phyloP scores from a whole-genome alignment of 2,888 invertebrate genomes.

The Torymus texanus region DNA sequence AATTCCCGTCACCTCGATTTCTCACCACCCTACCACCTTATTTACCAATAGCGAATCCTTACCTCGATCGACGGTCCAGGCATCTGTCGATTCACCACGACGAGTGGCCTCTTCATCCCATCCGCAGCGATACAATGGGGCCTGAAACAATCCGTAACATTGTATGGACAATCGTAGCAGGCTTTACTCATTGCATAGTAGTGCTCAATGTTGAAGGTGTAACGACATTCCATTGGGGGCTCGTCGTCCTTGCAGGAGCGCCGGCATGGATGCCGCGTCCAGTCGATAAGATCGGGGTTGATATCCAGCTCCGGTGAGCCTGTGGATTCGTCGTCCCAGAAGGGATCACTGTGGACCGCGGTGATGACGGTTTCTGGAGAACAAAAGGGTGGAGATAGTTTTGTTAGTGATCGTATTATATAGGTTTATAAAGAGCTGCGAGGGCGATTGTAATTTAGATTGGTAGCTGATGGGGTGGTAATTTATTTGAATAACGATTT shows the following conservation, averaged over 20 bases:
- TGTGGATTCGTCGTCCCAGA: constrained; percentile 31
- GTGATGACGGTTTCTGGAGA: constrained; percentile 14
- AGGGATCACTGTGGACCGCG: constrained; percentile 9
- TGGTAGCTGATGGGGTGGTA: no score
- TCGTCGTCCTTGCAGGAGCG: constrained; percentile 80
- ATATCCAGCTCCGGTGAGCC: not conserved
- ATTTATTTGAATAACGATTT: no score
- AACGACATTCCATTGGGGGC: constrained; percentile 82
- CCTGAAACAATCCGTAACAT: constrained; percentile 84
- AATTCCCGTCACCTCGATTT: no score
- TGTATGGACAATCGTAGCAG: constrained; percentile 88
- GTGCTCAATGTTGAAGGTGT: constrained; percentile 86
- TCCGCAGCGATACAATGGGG: constrained; percentile 90
- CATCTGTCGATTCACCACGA: constrained; percentile 89
- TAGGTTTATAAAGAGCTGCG: no score
- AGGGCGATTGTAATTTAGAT: no score
- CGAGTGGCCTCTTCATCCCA: constrained; percentile 85
- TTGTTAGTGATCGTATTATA: no score
- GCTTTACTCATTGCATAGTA: constrained; percentile 93
- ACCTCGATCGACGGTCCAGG: constrained; percentile 92
- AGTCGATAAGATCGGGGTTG: constrained; percentile 38
- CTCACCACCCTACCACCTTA: no score
- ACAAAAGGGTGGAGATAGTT: not conserved
- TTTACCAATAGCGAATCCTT: not conserved
- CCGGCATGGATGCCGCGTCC: constrained; percentile 78